Evolutionary conservation across 2,797 vertebrate genomes (phyloP).

Genomic region (Linurgus olivaceus): DNA sequence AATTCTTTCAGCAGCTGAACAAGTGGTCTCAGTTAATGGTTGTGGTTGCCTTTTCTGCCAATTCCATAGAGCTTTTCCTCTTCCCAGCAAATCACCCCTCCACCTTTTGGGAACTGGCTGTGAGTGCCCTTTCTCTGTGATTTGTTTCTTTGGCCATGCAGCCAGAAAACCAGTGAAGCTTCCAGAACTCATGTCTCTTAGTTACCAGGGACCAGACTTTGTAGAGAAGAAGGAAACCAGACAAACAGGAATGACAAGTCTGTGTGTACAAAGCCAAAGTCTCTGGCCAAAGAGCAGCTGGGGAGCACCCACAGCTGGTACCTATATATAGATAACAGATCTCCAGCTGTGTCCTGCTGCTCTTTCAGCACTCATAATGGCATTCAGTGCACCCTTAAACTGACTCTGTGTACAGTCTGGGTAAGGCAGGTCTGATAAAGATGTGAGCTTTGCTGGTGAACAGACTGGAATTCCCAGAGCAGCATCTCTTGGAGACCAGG

Average conservation of each 20-base stretch:
- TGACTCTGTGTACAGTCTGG: neutral
- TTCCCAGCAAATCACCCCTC: neutral
- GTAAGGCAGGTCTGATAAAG: neutral
- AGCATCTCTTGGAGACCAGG: neutral
- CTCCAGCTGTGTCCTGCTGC: neutral
- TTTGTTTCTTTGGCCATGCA: neutral
- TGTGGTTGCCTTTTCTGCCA: neutral
- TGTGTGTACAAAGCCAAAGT: neutral
- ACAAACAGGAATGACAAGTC: neutral
- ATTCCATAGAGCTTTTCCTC: neutral
- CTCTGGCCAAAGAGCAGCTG: neutral
- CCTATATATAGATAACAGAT: fast-evolving
- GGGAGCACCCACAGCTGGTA: neutral
- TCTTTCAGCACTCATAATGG: neutral
- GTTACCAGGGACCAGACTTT: neutral
- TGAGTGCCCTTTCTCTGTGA: neutral
- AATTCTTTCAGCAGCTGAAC: neutral
- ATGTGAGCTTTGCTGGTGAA: fast-evolving
- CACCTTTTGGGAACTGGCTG: neutral
- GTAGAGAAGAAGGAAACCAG: neutral
- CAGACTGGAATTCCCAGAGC: neutral
- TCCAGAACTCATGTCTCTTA: neutral
- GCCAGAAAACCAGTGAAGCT: neutral
- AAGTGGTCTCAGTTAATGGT: neutral
- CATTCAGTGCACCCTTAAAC: neutral